Evolutionary conservation across 2,113 vertebrate genomes (phyloP), one percentile per base, ranked within the genome.

Genomic region (Chamaetylas fuelleborni): DNA sequence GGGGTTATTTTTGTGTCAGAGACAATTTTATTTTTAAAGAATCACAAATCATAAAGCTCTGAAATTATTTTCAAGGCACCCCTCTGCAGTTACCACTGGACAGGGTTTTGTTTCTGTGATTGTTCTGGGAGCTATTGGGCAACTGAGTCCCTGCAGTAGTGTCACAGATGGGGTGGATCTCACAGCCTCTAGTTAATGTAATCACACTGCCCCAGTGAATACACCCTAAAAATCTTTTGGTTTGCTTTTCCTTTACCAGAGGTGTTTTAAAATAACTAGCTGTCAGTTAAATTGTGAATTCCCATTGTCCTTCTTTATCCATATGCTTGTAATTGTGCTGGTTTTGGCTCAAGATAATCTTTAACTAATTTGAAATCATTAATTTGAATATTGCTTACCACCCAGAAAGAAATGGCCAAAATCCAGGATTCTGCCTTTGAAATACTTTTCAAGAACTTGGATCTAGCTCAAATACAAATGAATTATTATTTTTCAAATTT

Each of bases 361-460:
- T 86, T 64, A 84, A 84, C 72, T 93, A 64, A 92, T 91, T 74
- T 81, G 48, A 92, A 95, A 95, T 81, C 16, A 87, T 81, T 87
- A 74, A 86, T 85, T 86, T 69, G 56, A 89, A 81, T 89, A 56
- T 74, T 86, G 69, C 80, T 81, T 88, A 79, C 69, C 81, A 93
- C 45, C 50, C 80, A 88, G 34, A 82, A 76, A 94, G 58, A 88
- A 88, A 58, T 71, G 22, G 38, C 23, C 3, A 62, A 85, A 91
- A 56, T 17, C 2, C 31, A 88, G 25, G 28, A 88, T 84, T 83
- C 26, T 66, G 50, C 54, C 60, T 86, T 83, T 83, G 43, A 40
- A 86, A 73, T 9, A 71, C 64, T 84, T 86, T 86, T 84, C 64
- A 92, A 90, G 86, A 91, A 81, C 45, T 81, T 83, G 38, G 54